phyloP scores from a whole-genome alignment of 2,888 invertebrate species.

The Amphiduros pacificus region DNA sequence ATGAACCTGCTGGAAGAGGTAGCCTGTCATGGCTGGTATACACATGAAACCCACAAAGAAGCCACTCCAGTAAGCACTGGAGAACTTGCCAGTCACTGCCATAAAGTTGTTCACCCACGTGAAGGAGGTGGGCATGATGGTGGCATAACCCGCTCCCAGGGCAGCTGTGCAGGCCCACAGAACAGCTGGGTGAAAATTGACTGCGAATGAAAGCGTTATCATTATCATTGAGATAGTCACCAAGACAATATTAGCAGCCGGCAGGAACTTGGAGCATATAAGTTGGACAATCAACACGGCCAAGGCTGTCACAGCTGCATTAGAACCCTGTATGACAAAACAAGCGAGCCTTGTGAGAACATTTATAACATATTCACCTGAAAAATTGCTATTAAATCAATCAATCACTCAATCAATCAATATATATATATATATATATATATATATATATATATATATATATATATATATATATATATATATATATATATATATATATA shows the following conservation, averaged over 20 bases:
- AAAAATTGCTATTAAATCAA: no score
- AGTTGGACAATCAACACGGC: conserved; percentile 57
- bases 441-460: no score
- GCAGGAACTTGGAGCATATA: conserved; percentile 53
- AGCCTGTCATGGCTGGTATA: conserved; percentile 56
- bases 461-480: no score
- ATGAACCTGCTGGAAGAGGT: conserved; percentile 47
- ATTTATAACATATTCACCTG: no score
- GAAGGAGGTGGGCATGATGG: conserved; percentile 59
- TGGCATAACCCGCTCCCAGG: conserved; percentile 60
- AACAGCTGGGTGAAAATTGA: conserved; percentile 38
- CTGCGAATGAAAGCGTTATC: conserved; percentile 42
- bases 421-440: no score
- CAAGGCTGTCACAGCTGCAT: conserved; percentile 26
- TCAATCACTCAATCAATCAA: no score
- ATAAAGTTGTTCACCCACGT: conserved; percentile 60
- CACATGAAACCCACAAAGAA: conserved; percentile 59
- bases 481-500: no score
- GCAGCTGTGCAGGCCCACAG: conserved; percentile 57
- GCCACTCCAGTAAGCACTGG: conserved; percentile 58
- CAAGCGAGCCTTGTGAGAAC: no score
- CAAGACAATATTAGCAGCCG: conserved; percentile 50
- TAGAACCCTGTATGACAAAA: no score
- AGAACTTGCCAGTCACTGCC: conserved; percentile 58
- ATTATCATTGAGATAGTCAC: conserved; percentile 49